Conservation (phyloP, 2,113 vertebrate species). For the Nerophis lumbriciformis region DNA sequence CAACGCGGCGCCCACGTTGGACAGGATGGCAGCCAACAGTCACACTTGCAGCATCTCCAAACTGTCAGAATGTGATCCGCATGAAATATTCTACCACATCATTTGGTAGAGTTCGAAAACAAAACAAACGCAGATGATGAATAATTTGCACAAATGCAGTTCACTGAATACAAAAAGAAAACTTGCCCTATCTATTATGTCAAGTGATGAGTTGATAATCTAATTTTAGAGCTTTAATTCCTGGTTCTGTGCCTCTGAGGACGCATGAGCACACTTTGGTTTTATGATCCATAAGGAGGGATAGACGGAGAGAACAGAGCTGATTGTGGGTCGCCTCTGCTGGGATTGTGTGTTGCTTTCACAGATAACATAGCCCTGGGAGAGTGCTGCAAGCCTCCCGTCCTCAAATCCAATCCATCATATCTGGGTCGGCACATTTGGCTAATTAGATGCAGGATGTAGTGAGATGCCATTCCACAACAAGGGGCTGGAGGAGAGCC, state of each 20-base stretch:
- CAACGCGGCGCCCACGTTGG: conserved; percentile 13
- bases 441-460: conserved; percentile 62
- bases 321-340: conserved; percentile 45
- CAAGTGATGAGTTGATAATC: conserved; percentile 12
- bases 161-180: neutral
- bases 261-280: conserved; percentile 25
- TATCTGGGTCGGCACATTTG: conserved; percentile 67
- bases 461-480: conserved; percentile 41
- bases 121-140: neutral
- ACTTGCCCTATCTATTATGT: conserved; percentile 7
- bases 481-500: conserved; percentile 20
- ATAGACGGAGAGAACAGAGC: conserved; percentile 10
- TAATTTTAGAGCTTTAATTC: conserved; percentile 28
- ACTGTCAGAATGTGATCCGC: conserved; percentile 47
- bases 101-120: conserved; percentile 37
- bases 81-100: conserved; percentile 34
- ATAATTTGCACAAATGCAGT: neutral
- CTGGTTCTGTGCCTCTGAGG: conserved; percentile 33
- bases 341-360: conserved; percentile 48
- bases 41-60: conserved; percentile 46
- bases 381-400: conserved; percentile 41
- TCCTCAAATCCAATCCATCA: conserved; percentile 46
- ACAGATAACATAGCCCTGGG: conserved; percentile 48
- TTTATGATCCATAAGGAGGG: conserved; percentile 46
- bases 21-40: conserved; percentile 50